Evolutionary conservation across 2,888 invertebrate genomes (phyloP), one percentile per base, ranked within the genome.

Genomic region (Catocala nupta): DNA sequence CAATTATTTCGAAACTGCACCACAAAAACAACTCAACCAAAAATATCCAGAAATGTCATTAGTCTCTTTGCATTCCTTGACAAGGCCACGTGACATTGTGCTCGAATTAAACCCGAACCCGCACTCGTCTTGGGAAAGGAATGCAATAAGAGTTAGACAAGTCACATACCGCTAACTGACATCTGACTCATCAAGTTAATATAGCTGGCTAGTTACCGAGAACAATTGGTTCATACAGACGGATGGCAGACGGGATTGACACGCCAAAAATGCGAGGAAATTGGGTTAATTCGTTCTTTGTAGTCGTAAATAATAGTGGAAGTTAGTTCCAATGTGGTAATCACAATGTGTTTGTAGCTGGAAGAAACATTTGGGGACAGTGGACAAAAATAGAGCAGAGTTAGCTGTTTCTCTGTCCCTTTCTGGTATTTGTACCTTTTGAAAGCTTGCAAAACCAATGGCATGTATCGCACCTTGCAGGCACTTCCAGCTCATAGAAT

Each of bases 81-180:
- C 77, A 76, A 78, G 79, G 79, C 63, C 73, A 73, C 58, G 55
- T 62, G 64, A 71, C 71, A 77, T 70, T 71, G 67, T 63, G 54
- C 71, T 68, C 60, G 56, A 75, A 73, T 76, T 65, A 78, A 69
- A 59, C 34, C 45, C 45, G 48, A 56, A 50, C 61, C 57, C 45
- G 56, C 55, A 44, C 50, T 12, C 43, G 54, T 53, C 65, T 42
- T 44, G 34, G 34, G n/a, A 5, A 13, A 39, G 60, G 73, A 76
- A 77, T 78, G 77, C 79, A 77, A 76, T 50, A 77, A 73, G 76
- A 71, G 56, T 10, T 54, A 55, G 42, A 63, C 44, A 13, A 33
- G 47, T 0, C 33, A 64, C 59, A 71, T 71, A 39, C 67, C 59
- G 44, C 39, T 48, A 57, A 65, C 50, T 71, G 76, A 77, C 73